Evolutionary conservation across 92 coral and sea anemone genomes (phyloP), one percentile per base, ranked within the genome.

Genomic region (Muricea muricata): DNA sequence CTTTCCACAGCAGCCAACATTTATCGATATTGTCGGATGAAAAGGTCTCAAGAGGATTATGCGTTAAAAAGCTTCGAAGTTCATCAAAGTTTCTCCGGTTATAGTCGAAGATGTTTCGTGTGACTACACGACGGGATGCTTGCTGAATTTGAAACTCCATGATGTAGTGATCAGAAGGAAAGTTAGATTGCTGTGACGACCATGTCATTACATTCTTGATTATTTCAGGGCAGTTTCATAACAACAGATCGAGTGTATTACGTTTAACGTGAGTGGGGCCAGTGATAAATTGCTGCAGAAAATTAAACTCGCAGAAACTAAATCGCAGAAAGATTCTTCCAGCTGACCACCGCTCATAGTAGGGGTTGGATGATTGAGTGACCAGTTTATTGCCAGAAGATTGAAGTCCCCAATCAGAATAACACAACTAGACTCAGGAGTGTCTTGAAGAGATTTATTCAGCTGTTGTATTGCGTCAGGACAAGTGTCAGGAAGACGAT

Each of bases 371-470:
- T 29, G 30, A 63, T 90, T 83, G 17, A 32, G 48, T 9, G 89
- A 66, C 93, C 91, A 90, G 54, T 78, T 81, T 28, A 90, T 29
- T 23, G 73, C 66, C 15, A 88, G 91, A 90, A 56, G 46, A 75
- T 50, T 31, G 81, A 28, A n/a, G n/a, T n/a, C n/a, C n/a, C n/a
- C n/a, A n/a, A n/a, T n/a, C n/a, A n/a, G n/a, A n/a, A n/a, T n/a
- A 23, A 82, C 45, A 57, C 91, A 86, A 35, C 73, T 79, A 34
- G 88, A 87, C 63, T 90, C 93, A 14, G 66, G 15, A 60, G 77
- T 82, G 21, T 50, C 34, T 32, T 57, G 78, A 34, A 90, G 63
- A 7, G 85, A 90, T 54, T 69, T 54, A 28, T 74, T 80, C 45
- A 86, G 48, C 8, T 58, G 71, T n/a, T 72, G 65, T 71, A 86